Conservation (phyloP, 2,888 invertebrate genomes). For the Escarpia spicata region DNA sequence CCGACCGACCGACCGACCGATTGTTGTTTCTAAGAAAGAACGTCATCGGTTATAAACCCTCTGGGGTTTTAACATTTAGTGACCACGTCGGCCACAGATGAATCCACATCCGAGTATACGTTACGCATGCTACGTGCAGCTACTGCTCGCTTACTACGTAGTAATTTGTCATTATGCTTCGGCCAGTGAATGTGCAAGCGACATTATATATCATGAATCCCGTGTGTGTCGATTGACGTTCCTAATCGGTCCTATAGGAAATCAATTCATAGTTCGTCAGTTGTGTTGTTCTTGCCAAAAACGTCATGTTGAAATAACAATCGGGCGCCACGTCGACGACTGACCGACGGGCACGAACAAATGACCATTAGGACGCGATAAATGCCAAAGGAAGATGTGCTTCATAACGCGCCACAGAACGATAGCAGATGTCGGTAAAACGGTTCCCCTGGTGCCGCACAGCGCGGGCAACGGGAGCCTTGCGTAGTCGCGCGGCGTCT, state of each 20-base stretch:
- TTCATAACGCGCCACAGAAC: background rate
- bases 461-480: background rate
- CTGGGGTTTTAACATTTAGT: background rate
- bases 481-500: background rate
- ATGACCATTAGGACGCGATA: background rate
- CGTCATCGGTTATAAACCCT: background rate
- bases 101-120: too few relatives aligned
- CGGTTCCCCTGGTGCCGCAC: background rate
- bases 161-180: background rate
- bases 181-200: background rate
- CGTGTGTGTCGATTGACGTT: background rate
- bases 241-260: background rate
- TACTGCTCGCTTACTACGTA: background rate
- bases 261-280: background rate
- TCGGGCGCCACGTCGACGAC: background rate
- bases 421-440: background rate
- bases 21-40: background rate
- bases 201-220: background rate
- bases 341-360: constrained; percentile 7
- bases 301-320: constrained; percentile 2
- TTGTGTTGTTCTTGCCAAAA: background rate
- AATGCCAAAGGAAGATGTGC: background rate
- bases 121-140: too few relatives aligned
- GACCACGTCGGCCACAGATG: background rate
- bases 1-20: too few relatives aligned